Evolutionary conservation across 2,797 vertebrate species (phyloP).

Genomic region (Anomalospiza imberbis): DNA sequence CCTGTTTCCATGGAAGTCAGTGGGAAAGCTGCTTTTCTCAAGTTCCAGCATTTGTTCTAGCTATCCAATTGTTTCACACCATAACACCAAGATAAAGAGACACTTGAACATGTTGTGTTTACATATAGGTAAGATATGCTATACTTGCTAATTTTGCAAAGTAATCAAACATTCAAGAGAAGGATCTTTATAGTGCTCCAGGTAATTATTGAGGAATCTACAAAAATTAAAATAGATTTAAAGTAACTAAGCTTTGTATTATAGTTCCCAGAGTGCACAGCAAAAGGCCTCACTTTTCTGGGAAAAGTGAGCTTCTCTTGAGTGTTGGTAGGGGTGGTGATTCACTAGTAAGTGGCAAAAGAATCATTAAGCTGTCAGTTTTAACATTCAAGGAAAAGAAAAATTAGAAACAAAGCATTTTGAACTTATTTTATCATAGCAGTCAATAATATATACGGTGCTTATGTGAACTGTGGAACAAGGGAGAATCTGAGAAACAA

Average conservation of each 20-base stretch:
- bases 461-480: conserved; percentile 36
- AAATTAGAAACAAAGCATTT: conserved; percentile 48
- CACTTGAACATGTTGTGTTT: not conserved
- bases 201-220: not conserved
- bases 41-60: not conserved
- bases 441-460: conserved; percentile 24
- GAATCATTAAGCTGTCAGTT: conserved; percentile 67
- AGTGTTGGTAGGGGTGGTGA: conserved; percentile 65
- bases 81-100: not conserved
- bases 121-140: not conserved
- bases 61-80: not conserved
- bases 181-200: not conserved
- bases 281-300: not conserved
- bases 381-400: conserved; percentile 57
- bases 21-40: not conserved
- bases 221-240: not conserved
- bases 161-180: not conserved
- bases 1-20: not conserved
- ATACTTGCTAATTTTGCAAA: not conserved
- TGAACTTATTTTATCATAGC: conserved; percentile 42
- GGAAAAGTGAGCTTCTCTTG: conserved; percentile 59
- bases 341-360: conserved; percentile 64
- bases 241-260: not conserved
- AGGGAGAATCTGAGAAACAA: conserved; percentile 5
- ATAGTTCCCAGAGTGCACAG: not conserved